Base-by-base conservation (phyloP, 2,797 vertebrate genomes). In the Megaceryle alcyon region DNA sequence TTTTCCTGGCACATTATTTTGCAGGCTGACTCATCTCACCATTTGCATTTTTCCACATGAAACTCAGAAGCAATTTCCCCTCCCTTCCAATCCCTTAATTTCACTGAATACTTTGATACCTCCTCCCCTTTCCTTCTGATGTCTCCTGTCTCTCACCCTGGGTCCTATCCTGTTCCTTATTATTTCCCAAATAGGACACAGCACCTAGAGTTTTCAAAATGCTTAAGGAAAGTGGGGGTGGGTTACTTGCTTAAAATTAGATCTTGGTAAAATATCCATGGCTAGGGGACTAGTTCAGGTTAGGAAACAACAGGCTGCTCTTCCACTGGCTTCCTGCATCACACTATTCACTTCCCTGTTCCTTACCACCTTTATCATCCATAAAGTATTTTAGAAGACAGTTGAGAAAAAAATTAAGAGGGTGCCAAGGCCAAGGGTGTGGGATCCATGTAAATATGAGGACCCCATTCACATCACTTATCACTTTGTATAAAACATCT, bases 1-100 rank as follows among this genome's bases (percentile, higher is more conserved):
- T 90, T 95, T 84, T 88, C 39, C 51, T 82, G 60, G 86, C 63
- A 84, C 31, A 33, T 73, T 66, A 84, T 88, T 86, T 95, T 88
- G 80, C 68, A 59, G 61, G 41, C 48, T 93, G 90, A 57, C 60
- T 64, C 39, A 66, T 82, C 66, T 90, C 68, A 85, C 21, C 14
- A 73, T 88, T 77, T 96, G 41, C 51, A 79, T 91, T 73, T 94
- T 79, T 82, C 59, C 41, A 66, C 49, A 19, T 43, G 44, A 96
- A 96, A 84, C 90, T 86, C 80, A 86, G 53, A 79, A 88, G 35
- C 57, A 60, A 43, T 86, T 79, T 78, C 4, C 26, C 37, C 21
- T 78, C 51, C 28, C 37, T 90, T 86, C 43, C 35, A 73, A 84
- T 93, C 25, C 43, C 51, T 93, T 88, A 84, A 49, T 82, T 94